These are phyloP conservation scores for Drosophila sulfurigaster DNA, from an alignment of 1,140 invertebrate genomes.

Conservation along the genomic window DNA sequence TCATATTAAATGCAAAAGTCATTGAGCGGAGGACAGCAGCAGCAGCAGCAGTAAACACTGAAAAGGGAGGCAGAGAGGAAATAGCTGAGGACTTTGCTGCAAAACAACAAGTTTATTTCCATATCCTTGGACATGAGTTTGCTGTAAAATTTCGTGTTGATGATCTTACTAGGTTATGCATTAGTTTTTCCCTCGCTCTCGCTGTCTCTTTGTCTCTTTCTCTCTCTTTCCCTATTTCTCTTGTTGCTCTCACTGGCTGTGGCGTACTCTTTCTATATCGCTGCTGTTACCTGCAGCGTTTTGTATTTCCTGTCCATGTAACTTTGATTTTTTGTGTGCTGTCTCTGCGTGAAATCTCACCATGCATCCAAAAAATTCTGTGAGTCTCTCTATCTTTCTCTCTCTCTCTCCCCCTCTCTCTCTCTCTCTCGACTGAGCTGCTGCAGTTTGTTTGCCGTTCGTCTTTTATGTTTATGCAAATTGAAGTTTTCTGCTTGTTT, in stretches of 20 bases:
- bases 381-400: neutral
- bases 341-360: conserved; percentile 71
- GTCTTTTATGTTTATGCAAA: conserved; percentile 83
- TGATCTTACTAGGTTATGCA: conserved; percentile 84
- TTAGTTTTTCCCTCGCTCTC: conserved; percentile 68
- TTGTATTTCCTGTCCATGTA: conserved; percentile 63
- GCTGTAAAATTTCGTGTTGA: conserved; percentile 84
- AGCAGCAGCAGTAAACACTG: conserved; percentile 5
- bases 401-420: neutral
- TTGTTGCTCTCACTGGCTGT: neutral
- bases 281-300: conserved; percentile 50
- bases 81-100: conserved; percentile 47
- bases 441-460: conserved; percentile 58
- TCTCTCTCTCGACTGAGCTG: conserved; percentile 14
- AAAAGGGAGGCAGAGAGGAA: neutral
- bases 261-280: conserved; percentile 11
- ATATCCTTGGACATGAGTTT: conserved; percentile 82
- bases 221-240: neutral
- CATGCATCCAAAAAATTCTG: conserved; percentile 51
- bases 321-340: conserved; percentile 81
- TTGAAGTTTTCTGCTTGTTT: conserved; percentile 75
- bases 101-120: conserved; percentile 80
- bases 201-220: neutral
- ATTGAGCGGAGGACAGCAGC: conserved; percentile 76
- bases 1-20: conserved; percentile 84